Conservation (phyloP, 2,113 vertebrate species). For the Felis chaus region DNA sequence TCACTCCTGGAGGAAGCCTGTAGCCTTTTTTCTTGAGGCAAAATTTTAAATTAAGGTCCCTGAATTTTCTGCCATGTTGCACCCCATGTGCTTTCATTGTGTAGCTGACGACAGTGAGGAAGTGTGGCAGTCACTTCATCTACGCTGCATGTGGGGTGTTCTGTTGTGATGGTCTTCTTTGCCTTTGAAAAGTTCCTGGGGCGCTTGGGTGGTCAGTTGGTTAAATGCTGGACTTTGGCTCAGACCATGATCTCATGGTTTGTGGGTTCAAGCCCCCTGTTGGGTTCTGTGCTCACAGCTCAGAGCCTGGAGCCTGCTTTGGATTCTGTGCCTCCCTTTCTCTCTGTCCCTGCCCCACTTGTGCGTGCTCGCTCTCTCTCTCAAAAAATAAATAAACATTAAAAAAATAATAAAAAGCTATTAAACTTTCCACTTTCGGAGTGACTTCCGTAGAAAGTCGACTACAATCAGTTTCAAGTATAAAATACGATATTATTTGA, state of each 20-base stretch:
- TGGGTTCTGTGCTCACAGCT: too few relatives aligned
- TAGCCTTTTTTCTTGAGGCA: too few relatives aligned
- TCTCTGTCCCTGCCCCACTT: too few relatives aligned
- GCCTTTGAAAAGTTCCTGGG: rapidly evolving
- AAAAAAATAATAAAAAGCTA: too few relatives aligned
- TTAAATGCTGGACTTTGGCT: too few relatives aligned
- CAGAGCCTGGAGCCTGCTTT: too few relatives aligned
- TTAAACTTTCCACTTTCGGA: background rate
- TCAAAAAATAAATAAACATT: too few relatives aligned
- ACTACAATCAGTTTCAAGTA: rapidly evolving
- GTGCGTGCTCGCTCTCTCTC: too few relatives aligned
- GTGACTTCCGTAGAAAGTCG: background rate
- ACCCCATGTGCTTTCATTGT: rapidly evolving
- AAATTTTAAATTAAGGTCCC: background rate
- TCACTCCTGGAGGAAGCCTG: background rate
- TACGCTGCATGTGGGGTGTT: rapidly evolving
- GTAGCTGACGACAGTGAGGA: background rate
- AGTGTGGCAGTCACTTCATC: rapidly evolving
- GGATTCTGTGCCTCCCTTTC: too few relatives aligned
- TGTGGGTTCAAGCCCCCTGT: too few relatives aligned
- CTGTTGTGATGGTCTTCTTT: background rate
- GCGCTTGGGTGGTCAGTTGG: too few relatives aligned
- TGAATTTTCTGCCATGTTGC: background rate
- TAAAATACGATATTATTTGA: background rate
- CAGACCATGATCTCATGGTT: too few relatives aligned